phyloP scores from a whole-genome alignment of 2,797 vertebrate genomes.

The Tapera naevia region DNA sequence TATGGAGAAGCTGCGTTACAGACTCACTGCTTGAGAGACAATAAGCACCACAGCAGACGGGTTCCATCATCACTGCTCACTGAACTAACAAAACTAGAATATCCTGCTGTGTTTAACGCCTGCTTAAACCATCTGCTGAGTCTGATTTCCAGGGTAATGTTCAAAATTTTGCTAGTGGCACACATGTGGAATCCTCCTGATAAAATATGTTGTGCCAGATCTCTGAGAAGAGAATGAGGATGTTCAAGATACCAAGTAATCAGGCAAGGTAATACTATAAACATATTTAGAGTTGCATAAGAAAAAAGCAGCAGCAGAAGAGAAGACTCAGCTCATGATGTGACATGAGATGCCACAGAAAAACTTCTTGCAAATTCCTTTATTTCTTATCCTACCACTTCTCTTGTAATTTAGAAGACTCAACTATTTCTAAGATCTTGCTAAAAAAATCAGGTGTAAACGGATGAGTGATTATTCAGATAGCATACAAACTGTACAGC shows the following conservation, averaged over 20 bases:
- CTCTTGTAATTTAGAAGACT: neutral
- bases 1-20: neutral
- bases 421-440: neutral
- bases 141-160: neutral
- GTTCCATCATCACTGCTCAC: neutral
- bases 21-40: neutral
- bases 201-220: neutral
- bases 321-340: neutral
- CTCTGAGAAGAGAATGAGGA: neutral
- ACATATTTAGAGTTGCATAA: neutral
- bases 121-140: neutral
- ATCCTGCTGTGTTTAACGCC: neutral
- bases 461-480: neutral
- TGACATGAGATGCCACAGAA: neutral
- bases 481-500: slow-evolving; percentile 42
- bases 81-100: neutral
- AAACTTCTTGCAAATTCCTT: neutral
- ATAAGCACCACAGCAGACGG: neutral
- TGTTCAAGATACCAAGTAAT: neutral
- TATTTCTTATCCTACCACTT: neutral
- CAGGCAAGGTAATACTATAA: neutral
- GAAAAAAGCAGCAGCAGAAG: neutral
- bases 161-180: neutral
- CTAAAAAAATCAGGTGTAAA: slow-evolving; percentile 22
- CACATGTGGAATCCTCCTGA: neutral